Conservation (phyloP, 2,113 vertebrate genomes). For the Dasyornis broadbenti region DNA sequence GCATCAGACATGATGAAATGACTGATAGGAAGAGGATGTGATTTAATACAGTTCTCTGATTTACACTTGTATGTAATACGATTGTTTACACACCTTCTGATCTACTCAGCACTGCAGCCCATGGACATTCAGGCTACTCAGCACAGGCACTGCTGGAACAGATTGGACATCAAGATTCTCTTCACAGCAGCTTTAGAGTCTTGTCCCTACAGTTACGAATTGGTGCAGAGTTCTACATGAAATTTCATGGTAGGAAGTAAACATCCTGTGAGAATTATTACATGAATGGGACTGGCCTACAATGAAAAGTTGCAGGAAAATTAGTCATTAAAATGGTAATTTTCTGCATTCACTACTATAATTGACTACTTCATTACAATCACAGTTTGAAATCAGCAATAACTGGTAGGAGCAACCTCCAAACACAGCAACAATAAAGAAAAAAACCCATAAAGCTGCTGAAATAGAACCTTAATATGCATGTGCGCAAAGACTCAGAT, state of each 20-base stretch:
- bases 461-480: background rate
- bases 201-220: background rate
- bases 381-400: conserved; percentile 38
- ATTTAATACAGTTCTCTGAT: background rate
- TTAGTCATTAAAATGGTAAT: conserved; percentile 37
- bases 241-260: conserved; percentile 9
- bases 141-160: fast-evolving
- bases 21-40: fast-evolving
- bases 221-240: background rate
- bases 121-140: background rate
- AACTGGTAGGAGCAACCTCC: background rate
- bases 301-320: conserved; percentile 33
- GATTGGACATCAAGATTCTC: background rate
- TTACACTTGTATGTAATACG: background rate
- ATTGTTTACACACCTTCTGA: background rate
- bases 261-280: conserved; percentile 13
- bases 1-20: background rate
- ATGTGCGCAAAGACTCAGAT: background rate
- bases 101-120: background rate
- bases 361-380: conserved; percentile 51
- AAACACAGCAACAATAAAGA: background rate
- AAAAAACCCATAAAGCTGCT: background rate
- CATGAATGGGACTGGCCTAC: background rate
- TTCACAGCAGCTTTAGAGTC: background rate
- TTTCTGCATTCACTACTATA: background rate